A percentile compares a stretch with the other conserved stretches of the same genome.
Evolutionary conservation across 2,797 vertebrate genomes (phyloP).

Genomic region (Cichlasoma orientale): DNA sequence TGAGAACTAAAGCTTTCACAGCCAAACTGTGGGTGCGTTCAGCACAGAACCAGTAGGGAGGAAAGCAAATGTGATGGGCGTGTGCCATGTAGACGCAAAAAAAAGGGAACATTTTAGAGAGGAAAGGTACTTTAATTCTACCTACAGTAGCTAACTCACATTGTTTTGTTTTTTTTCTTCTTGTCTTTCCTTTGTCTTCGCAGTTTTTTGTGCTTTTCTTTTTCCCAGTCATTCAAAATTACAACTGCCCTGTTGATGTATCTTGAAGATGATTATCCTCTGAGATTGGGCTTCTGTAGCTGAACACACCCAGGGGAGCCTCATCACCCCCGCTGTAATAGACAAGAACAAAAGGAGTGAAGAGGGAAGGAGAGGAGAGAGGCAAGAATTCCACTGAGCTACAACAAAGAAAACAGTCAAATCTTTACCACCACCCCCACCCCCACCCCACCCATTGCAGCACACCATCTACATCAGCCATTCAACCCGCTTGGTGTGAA

Average conservation of each 20-base stretch:
- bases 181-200: conserved; percentile 8
- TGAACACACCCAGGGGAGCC: conserved; percentile 70
- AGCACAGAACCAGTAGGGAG: conserved; percentile 52
- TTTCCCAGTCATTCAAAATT: conserved; percentile 62
- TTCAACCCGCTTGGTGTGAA: conserved; percentile 64
- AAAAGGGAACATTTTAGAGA: conserved; percentile 2
- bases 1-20: conserved; percentile 54
- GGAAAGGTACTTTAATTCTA: conserved; percentile 16
- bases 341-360: conserved; percentile 71
- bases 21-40: conserved; percentile 65
- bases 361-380: conserved; percentile 64
- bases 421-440: conserved; percentile 44
- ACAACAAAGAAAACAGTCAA: conserved; percentile 72
- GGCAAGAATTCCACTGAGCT: conserved; percentile 73
- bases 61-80: conserved; percentile 46
- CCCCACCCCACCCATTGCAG: conserved; percentile 13
- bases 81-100: conserved; percentile 40
- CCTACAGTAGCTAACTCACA: background rate
- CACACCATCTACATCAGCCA: conserved; percentile 39
- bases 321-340: conserved; percentile 72
- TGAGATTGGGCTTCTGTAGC: conserved; percentile 71
- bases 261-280: conserved; percentile 76
- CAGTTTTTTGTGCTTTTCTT: conserved; percentile 17
- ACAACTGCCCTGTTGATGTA: conserved; percentile 67
- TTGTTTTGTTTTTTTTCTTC: conserved; percentile 14